Percentiles rank a stretch among this genome's conserved stretches.
Conservation (phyloP, 1,140 invertebrate species). For the Drosophila ogumai region DNA sequence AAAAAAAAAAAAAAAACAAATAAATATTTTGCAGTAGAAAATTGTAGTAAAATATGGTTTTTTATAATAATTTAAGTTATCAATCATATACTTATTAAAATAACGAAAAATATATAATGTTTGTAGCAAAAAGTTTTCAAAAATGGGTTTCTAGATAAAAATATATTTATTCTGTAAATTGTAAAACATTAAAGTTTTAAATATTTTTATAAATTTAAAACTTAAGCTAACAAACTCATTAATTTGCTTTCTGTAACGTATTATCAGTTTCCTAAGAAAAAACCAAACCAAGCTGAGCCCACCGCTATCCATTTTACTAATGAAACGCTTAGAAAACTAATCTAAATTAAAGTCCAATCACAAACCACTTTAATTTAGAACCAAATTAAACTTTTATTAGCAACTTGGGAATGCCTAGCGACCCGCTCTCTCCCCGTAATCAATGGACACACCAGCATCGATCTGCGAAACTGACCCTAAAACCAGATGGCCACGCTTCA, state of each 20-base stretch:
- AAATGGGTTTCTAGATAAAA: too few species aligned
- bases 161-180: too few species aligned
- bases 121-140: too few species aligned
- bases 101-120: too few species aligned
- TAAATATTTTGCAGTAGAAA: too few species aligned
- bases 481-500: constrained; percentile 42
- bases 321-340: constrained; percentile 64
- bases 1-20: too few species aligned
- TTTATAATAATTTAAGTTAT: too few species aligned
- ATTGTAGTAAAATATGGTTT: too few species aligned
- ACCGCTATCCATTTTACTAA: constrained; percentile 42
- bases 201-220: not conserved
- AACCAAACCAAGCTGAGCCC: not conserved
- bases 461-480: constrained; percentile 47
- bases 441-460: constrained; percentile 62
- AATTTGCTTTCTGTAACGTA: not conserved
- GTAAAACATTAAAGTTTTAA: not conserved
- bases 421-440: constrained; percentile 35
- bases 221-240: not conserved
- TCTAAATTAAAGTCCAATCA: constrained; percentile 43
- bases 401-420: constrained; percentile 51
- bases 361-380: constrained; percentile 58
- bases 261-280: not conserved
- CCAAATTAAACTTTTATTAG: constrained; percentile 77
- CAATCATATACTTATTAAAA: too few species aligned